Percentiles rank a stretch among this genome's conserved stretches.
Conservation (phyloP, 2,113 vertebrate genomes). For the Corynorhinus townsendii region DNA sequence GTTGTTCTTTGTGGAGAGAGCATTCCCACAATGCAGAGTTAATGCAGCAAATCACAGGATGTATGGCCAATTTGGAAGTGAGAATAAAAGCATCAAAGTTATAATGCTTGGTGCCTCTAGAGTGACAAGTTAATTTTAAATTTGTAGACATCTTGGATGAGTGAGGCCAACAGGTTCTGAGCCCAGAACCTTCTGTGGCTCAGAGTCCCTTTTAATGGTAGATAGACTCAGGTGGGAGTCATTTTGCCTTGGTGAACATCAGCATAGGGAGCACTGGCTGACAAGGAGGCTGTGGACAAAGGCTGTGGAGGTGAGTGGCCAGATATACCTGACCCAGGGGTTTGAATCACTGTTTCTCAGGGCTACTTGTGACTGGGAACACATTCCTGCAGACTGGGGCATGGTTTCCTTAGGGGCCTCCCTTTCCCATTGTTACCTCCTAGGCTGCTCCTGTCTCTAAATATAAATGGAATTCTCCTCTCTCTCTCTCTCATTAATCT, state of each 20-base stretch:
- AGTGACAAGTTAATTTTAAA: slow-evolving; percentile 54
- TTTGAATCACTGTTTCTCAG: neutral
- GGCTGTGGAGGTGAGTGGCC: neutral
- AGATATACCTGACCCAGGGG: neutral
- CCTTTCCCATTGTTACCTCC: neutral
- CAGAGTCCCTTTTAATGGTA: neutral
- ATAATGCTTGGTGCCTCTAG: slow-evolving; percentile 40
- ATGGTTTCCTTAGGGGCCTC: neutral
- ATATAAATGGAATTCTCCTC: neutral
- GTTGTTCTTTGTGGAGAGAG: neutral
- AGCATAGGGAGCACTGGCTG: neutral
- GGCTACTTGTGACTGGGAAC: neutral
- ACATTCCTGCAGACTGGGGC: neutral
- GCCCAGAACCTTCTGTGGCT: neutral
- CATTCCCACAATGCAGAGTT: slow-evolving; percentile 23
- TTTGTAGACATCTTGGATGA: slow-evolving; percentile 42
- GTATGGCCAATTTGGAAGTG: slow-evolving; percentile 26
- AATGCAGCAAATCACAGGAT: slow-evolving; percentile 33
- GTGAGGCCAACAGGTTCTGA: neutral
- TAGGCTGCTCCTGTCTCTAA: neutral
- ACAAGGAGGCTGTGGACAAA: neutral
- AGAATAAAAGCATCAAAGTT: slow-evolving; percentile 40
- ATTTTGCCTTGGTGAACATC: neutral
- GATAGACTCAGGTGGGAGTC: neutral
- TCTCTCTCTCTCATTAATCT: neutral